Evolutionary conservation across 2,113 vertebrate genomes (phyloP).

Genomic region (Ptilorrhoa leucosticta): DNA sequence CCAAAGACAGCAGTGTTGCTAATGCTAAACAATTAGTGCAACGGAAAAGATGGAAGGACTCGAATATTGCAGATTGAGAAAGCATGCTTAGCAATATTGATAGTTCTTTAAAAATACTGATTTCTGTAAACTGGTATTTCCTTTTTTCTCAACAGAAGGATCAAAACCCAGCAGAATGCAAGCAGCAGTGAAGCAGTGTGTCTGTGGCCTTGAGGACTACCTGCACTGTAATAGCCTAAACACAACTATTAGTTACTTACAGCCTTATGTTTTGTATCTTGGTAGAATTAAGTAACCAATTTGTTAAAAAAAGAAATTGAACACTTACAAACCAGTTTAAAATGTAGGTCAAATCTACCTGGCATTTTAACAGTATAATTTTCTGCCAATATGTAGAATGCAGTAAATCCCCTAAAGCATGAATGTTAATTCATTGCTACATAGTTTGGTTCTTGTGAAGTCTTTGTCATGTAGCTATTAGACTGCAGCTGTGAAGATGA

Average conservation of each 20-base stretch:
- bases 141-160: conserved; percentile 88
- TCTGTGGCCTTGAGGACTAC: conserved; percentile 88
- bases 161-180: conserved; percentile 95
- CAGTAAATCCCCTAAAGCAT: conserved; percentile 82
- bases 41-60: background rate
- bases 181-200: conserved; percentile 93
- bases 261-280: conserved; percentile 99
- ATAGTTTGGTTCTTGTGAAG: conserved; percentile 94
- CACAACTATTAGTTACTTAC: conserved; percentile 92
- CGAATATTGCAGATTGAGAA: background rate
- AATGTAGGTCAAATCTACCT: conserved; percentile 83
- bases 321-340: conserved; percentile 81
- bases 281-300: conserved; percentile 89
- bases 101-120: background rate
- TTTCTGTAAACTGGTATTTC: background rate
- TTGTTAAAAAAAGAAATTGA: conserved; percentile 84
- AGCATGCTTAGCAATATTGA: background rate
- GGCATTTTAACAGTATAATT: conserved; percentile 89
- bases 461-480: conserved; percentile 90
- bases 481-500: conserved; percentile 85
- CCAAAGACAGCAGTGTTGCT: background rate
- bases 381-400: conserved; percentile 83
- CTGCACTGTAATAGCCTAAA: conserved; percentile 96
- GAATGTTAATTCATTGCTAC: conserved; percentile 87
- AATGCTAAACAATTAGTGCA: background rate